Evolutionary conservation across 2,888 invertebrate genomes (phyloP), one percentile per base, ranked within the genome.

Genomic region (Blomia tropicalis): DNA sequence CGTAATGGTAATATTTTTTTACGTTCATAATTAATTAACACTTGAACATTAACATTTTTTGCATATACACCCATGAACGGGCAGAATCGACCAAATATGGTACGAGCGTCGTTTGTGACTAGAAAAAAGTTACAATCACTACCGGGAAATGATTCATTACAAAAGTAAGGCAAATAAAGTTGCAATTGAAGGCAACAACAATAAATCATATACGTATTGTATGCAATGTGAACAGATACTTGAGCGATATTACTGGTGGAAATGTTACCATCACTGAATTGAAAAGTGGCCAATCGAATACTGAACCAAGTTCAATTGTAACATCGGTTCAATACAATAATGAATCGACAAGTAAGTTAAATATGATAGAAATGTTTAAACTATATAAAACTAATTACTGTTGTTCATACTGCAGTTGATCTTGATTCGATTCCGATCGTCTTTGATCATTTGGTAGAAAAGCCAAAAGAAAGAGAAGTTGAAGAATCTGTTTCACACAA

Each of bases 271-370:
- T 56, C 2, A 56, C 14, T 25, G 56, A 56, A 27, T 31, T 56
- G n/a, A 23, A 29, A 19, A n/a, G n/a, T 29, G 29, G n/a, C 11
- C 14, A 56, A 29, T 19, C 22, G 19, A 17, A 23, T 2, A 22
- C 25, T 25, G 32, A 56, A 36, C 56, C 56, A 22, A 56, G 17
- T 25, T 25, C 25, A 23, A 56, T 56, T 32, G 56, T 36, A 3
- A 36, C 56, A n/a, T 25, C 29, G 22, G 56, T 56, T 19, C 56
- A 29, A 19, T 56, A 56, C 29, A 14, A 36, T 11, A 56, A 56
- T 25, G 56, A 56, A 56, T 25, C 25, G 17, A 56, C 29, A n/a
- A 56, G 56, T 56, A 56, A 56, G 56, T 56, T 54, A 4, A 5
- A 54, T 23, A 23, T 22, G 2, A 11, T 19, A 27, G 31, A 3